phyloP scores from a whole-genome alignment of 1,140 invertebrate species.

The Eueides isabella region DNA sequence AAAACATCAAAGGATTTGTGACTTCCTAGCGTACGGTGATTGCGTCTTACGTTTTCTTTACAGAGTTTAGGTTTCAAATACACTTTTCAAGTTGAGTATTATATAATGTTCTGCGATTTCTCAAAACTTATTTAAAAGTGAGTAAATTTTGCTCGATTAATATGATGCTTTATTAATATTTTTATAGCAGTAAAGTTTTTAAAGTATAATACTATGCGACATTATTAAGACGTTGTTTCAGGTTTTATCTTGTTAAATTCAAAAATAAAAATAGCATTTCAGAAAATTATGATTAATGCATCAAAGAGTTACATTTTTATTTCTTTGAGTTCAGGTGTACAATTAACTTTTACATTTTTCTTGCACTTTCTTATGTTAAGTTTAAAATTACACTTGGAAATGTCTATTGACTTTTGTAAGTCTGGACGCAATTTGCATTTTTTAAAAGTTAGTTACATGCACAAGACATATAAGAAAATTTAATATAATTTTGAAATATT shows the following conservation, averaged over 20 bases:
- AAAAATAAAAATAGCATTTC: background rate
- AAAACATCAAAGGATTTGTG: slow-evolving; percentile 18
- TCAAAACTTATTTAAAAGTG: background rate
- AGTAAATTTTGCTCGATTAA: too few relatives aligned
- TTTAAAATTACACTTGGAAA: background rate
- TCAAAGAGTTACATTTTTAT: background rate
- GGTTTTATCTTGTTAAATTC: background rate
- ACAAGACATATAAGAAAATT: background rate
- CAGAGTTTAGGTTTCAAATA: background rate
- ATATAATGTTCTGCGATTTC: background rate
- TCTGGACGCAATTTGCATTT: background rate
- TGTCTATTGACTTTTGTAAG: background rate
- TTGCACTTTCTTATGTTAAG: background rate
- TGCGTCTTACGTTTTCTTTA: background rate
- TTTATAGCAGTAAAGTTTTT: background rate
- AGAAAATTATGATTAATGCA: background rate
- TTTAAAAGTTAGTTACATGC: background rate
- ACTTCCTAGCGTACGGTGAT: background rate
- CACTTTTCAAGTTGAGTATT: background rate
- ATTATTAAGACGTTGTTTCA: background rate
- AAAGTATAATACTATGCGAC: background rate
- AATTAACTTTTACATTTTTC: background rate
- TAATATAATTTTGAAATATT: background rate
- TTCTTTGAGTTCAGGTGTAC: background rate
- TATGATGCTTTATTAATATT: background rate